Base-by-base conservation (phyloP, 2,797 vertebrate species). In the Phrynocephalus forsythii region DNA sequence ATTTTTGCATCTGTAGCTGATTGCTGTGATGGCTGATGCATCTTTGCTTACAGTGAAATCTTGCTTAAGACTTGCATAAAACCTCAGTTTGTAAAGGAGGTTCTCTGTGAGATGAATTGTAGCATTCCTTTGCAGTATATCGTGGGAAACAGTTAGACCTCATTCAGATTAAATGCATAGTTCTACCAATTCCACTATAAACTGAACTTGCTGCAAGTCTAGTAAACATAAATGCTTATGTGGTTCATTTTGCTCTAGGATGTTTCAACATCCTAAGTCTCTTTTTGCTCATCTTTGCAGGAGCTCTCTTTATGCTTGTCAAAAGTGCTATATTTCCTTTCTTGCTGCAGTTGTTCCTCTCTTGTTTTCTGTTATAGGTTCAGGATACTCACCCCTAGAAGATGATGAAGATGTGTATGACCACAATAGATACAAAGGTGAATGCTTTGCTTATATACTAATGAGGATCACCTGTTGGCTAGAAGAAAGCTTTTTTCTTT, bases 331-430 rank as follows among this genome's bases (percentile, higher is more conserved):
- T 87, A 86, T 95, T 95, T 95, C 91, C 90, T 95, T 96, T 92
- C 96, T 96, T 93, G 91, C 96, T 96, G 94, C 90, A 95, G 90
- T 97, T 96, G 96, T 96, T 95, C 94, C 95, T 96, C 92, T 97
- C 94, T 50, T 95, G 73, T 96, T 94, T 96, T 97, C 85, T 96
- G n/a, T 97, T 97, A 93, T 98, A 99, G 98, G 99, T 94, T 99
- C 99, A 89, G 99, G 98, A 97, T 98, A 98, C 83, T 98, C 97
- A 91, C 91, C 96, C 80, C 95, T 98, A 92, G 98, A 98, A 97
- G 99, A 99, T 30, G 98, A 99, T 13, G 98, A 99, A 96, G 98
- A 98, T 96, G 96, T 96, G 94, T 97, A 98, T 96, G 96, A 97
- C 94, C 96, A 91, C 94, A 91, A 3, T 97, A 98, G 97, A 97